Evolutionary conservation across 2,113 vertebrate species (phyloP).

Genomic region (Phrynocephalus versicolor): DNA sequence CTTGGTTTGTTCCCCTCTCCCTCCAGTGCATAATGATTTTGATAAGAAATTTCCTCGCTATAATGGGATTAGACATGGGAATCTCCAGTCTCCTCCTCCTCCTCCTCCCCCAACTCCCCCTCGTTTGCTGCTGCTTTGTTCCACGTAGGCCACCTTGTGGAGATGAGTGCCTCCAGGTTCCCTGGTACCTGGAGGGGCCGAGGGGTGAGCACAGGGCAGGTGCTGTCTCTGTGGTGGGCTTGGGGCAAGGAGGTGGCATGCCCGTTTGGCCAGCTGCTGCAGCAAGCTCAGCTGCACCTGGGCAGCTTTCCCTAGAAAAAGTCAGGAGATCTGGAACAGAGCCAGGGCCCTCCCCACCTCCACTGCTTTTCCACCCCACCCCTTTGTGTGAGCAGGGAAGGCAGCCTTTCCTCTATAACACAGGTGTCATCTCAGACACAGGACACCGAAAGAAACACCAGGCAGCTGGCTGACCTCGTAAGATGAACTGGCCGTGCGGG

Average conservation of each 20-base stretch:
- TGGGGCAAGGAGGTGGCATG: not conserved
- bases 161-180: constrained; percentile 61
- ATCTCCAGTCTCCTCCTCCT: no score
- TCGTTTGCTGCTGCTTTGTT: constrained; percentile 30
- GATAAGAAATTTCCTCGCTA: constrained; percentile 81
- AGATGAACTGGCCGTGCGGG: no score
- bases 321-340: not conserved
- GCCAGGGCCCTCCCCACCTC: not conserved
- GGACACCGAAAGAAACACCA: not conserved
- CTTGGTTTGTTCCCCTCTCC: not conserved
- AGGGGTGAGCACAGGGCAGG: not conserved
- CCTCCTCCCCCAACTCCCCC: no score
- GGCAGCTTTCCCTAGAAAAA: not conserved
- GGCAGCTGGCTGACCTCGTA: not conserved
- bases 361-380: constrained; percentile 4
- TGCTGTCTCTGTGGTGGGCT: not conserved
- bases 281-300: constrained; percentile 21
- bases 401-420: not conserved
- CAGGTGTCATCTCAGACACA: not conserved
- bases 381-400: not conserved
- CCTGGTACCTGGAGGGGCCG: constrained; percentile 22
- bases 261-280: constrained; percentile 24
- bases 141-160: constrained; percentile 65
- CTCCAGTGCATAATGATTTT: constrained; percentile 72
- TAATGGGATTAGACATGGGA: no score